Percentiles rank a stretch among this genome's conserved stretches.
These are phyloP conservation scores for Stenchaetothrips biformis DNA, from an alignment of 2,888 invertebrate genomes.

Conservation along the genomic window DNA sequence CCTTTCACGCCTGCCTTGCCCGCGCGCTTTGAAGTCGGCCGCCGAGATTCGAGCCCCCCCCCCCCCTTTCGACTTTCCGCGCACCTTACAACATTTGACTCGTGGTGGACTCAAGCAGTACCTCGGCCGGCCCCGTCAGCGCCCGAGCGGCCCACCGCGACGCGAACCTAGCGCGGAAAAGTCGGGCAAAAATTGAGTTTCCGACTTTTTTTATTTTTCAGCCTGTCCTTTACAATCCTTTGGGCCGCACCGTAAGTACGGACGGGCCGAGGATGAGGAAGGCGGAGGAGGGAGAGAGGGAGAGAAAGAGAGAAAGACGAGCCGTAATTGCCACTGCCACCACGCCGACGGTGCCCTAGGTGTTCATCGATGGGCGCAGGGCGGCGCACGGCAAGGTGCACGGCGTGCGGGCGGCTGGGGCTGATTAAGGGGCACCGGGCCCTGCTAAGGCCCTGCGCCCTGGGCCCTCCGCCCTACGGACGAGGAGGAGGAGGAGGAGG, in stretches of 20 bases:
- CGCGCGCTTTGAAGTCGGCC: constrained; percentile 7
- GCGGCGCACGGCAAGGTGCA: background rate
- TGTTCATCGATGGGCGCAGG: background rate
- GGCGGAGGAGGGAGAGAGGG: background rate
- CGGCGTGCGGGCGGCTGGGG: background rate
- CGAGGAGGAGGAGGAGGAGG: background rate
- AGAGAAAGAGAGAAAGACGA: background rate
- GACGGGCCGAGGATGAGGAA: no score
- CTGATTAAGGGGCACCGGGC: constrained; percentile 7
- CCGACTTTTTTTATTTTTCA: background rate
- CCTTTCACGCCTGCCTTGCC: constrained; percentile 1
- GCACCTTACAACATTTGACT: background rate
- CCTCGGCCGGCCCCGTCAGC: no score
- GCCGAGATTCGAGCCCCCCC: background rate
- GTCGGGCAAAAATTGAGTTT: background rate
- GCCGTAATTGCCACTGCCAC: background rate
- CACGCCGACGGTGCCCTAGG: background rate
- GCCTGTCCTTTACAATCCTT: no score
- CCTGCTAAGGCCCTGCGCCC: no score
- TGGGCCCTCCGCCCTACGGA: background rate
- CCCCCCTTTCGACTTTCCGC: background rate
- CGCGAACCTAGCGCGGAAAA: background rate
- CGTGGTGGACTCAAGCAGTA: background rate
- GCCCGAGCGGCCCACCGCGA: background rate
- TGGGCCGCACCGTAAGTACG: no score